A percentile compares a stretch with the other conserved stretches of the same genome.
Evolutionary conservation across 2,888 invertebrate species (phyloP).

Genomic region (Papilio elwesi): DNA sequence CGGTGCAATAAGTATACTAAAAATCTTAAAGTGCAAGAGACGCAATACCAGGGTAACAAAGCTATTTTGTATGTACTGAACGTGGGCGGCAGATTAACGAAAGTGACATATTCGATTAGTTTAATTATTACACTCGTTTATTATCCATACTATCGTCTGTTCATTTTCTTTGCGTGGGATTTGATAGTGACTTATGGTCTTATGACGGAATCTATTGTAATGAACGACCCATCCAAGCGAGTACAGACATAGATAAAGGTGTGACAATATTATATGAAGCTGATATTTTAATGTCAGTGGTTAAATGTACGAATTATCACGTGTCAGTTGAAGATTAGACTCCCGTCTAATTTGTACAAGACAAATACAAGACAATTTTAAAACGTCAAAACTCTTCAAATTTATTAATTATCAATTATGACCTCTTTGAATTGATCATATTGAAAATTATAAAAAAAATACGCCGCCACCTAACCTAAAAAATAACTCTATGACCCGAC

Average conservation of each 20-base stretch:
- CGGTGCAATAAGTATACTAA: not conserved
- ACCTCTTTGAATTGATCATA: too few species aligned
- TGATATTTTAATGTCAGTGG: not conserved
- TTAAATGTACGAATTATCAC: not conserved
- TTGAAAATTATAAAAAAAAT: too few species aligned
- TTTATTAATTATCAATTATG: too few species aligned
- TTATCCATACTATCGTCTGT: slow-evolving; percentile 12
- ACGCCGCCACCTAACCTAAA: too few species aligned
- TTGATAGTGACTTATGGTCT: slow-evolving; percentile 17
- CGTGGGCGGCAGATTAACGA: slow-evolving; percentile 14
- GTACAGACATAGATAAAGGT: slow-evolving; percentile 2
- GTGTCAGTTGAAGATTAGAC: too few species aligned
- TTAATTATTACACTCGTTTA: slow-evolving; percentile 19
- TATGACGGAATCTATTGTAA: slow-evolving; percentile 9
- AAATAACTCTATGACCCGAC: too few species aligned
- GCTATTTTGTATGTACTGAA: not conserved
- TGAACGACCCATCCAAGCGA: not conserved
- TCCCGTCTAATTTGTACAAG: too few species aligned
- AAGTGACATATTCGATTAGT: slow-evolving; percentile 16
- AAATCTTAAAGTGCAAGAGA: not conserved
- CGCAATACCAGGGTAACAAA: not conserved
- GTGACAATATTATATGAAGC: not conserved
- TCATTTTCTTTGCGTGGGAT: slow-evolving; percentile 16
- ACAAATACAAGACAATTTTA: too few species aligned
- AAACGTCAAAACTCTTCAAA: too few species aligned